Base-by-base conservation (phyloP, 2,113 vertebrate species). In the Balaenoptera acutorostrata region DNA sequence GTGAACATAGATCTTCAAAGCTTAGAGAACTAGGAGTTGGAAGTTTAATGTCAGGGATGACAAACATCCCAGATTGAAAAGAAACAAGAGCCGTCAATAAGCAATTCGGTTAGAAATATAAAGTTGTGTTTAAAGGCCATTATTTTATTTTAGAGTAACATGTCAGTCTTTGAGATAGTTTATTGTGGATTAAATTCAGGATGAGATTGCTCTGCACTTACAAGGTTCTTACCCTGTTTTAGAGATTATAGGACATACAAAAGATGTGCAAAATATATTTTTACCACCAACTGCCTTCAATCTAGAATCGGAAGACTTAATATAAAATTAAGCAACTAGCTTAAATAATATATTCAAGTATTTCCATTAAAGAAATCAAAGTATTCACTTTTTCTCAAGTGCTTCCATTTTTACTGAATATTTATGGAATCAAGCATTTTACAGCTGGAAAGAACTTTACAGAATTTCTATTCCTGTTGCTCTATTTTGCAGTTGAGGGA, bases 61-160 rank as follows among this genome's bases (percentile, higher is more conserved):
- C 66, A 86, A 82, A 61, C 36, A 91, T 41, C 39, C n/a, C 29
- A 74, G 44, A 95, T 5, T 87, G 71, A 57, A 78, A 93, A 82
- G 44, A 90, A 85, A 66, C 44, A 52, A 87, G 31, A 86, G 36
- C 55, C 21, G 12, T 87, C 61, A 86, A 20, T 90, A 92, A 84
- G n/a, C 15, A 75, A 7, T 39, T 69, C 21, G 10, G n/a, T 85
- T 93, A 57, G 25, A 72, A 87, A 95, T 93, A 78, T 13, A 41
- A 69, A 93, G 57, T 68, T 96, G 23, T 93, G 9, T 78, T 92
- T 68, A 2, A 71, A 0, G 66, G 27, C 11, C 41, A 8, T 88
- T 95, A 85, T 88, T 96, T 86, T 77, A 57, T 75, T 86, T 82
- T 57, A 75, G 33, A 93, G 18, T 68, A 95, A 41, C n/a, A 72